Evolutionary conservation across 2,888 invertebrate genomes (phyloP).

Genomic region (Rhogogaster chlorosoma): DNA sequence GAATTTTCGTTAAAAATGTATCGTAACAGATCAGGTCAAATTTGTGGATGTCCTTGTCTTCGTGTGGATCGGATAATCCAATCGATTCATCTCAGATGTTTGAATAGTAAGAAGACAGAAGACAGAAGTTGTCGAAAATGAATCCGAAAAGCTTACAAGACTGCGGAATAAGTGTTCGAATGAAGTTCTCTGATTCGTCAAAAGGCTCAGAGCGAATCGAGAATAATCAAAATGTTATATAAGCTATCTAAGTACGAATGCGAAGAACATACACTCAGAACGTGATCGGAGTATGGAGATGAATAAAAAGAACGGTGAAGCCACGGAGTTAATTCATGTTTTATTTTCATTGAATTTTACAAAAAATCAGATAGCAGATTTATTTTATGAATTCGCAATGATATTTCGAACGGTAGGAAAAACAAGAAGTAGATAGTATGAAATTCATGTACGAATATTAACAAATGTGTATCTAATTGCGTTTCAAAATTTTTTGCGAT

Average conservation of each 20-base stretch:
- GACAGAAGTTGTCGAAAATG: background rate
- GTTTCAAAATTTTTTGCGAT: background rate
- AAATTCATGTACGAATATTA: background rate
- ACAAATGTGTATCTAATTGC: background rate
- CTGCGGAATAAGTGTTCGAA: background rate
- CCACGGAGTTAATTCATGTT: background rate
- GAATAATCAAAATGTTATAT: background rate
- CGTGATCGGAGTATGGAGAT: constrained; percentile 11
- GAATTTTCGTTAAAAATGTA: background rate
- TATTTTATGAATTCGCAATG: background rate
- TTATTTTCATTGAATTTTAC: background rate
- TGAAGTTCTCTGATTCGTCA: background rate
- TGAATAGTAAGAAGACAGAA: background rate
- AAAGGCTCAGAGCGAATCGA: background rate
- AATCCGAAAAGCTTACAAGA: background rate
- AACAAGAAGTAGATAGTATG: background rate
- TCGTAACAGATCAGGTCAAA: background rate
- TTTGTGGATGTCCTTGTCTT: background rate
- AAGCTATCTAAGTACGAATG: background rate
- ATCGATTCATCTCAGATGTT: background rate
- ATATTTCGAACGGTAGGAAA: background rate
- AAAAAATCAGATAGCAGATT: background rate
- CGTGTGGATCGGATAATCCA: background rate
- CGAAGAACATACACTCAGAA: background rate
- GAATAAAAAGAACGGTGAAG: background rate